Evolutionary conservation across 2,888 invertebrate genomes (phyloP).

Genomic region (Drosophila dives): DNA sequence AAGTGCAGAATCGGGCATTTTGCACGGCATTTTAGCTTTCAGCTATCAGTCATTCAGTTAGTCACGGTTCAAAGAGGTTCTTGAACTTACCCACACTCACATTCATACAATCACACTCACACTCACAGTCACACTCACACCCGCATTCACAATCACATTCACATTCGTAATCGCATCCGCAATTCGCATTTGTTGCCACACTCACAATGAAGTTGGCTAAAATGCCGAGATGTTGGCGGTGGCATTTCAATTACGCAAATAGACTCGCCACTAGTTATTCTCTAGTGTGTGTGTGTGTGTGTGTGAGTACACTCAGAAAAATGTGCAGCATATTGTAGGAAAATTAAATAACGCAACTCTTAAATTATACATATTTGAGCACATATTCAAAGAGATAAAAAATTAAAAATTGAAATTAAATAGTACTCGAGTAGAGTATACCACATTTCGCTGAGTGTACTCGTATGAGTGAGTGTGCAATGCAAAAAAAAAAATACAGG

Average conservation of each 20-base stretch:
- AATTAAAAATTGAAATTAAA: not conserved
- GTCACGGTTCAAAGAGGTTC: slow-evolving; percentile 75
- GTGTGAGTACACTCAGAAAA: slow-evolving; percentile 11
- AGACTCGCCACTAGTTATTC: slow-evolving; percentile 33
- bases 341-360: not conserved
- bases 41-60: slow-evolving; percentile 77
- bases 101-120: slow-evolving; percentile 20
- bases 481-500: slow-evolving; percentile 10
- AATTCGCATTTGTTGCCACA: slow-evolving; percentile 28
- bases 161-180: slow-evolving; percentile 20
- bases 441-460: not conserved
- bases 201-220: slow-evolving; percentile 34
- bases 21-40: slow-evolving; percentile 64
- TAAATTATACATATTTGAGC: not conserved
- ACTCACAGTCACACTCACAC: slow-evolving; percentile 26
- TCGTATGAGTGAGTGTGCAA: slow-evolving; percentile 3
- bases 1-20: slow-evolving; percentile 72
- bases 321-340: not conserved
- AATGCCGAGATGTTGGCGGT: slow-evolving; percentile 62
- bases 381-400: not conserved
- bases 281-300: not conserved
- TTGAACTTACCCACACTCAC: slow-evolving; percentile 54
- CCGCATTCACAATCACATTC: slow-evolving; percentile 27
- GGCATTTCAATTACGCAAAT: slow-evolving; percentile 76
- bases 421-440: not conserved